Evolutionary conservation across 2,888 invertebrate genomes (phyloP), one percentile per base, ranked within the genome.

Genomic region (Hetaerina titia): DNA sequence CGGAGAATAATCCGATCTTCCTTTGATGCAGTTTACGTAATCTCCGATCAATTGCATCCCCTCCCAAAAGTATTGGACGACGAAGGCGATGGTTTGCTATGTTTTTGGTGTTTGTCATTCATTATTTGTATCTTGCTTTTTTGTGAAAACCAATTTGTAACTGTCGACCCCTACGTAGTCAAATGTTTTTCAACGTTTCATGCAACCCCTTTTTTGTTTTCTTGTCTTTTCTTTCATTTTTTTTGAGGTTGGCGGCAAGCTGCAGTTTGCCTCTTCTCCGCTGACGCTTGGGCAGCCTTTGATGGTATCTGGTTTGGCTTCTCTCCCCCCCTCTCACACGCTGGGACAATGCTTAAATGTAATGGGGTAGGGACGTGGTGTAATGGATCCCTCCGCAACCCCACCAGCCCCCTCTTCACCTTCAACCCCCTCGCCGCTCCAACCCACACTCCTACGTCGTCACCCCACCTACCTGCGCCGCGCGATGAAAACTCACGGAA

Each of bases 171-270:
- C 63, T 92, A 63, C 90, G 45, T 95, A 89, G 89, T 95, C 95
- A 95, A 89, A 94, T 90, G 57, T 95, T 95, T 89, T 90, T 95
- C 95, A 94, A 94, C 57, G 89, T 95, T 94, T 95, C 95, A 94
- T 94, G 95, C 95, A 94, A 90, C 69, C 94, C 89, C 60, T 90
- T 95, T 87, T 94, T 95, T 94, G 11, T 74, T 89, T 94, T 95
- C 95, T 95, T 90, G 81, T 95, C 94, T 95, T 64, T 81, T 89
- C 56, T 90, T 94, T 95, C 95, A 95, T 94, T 95, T 97, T 97
- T 97, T 97, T 97, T 97, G 97, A 97, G 97, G 97, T 97, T 97
- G 97, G 96, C 96, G 96, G 97, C 96, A 97, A 97, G 97, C 96
- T 97, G 97, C 97, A 97, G 97, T 97, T 97, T 96, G 97, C 97